These are phyloP conservation scores for Platichthys stellatus DNA, from an alignment of 2,113 vertebrate species.

Conservation along the genomic window DNA sequence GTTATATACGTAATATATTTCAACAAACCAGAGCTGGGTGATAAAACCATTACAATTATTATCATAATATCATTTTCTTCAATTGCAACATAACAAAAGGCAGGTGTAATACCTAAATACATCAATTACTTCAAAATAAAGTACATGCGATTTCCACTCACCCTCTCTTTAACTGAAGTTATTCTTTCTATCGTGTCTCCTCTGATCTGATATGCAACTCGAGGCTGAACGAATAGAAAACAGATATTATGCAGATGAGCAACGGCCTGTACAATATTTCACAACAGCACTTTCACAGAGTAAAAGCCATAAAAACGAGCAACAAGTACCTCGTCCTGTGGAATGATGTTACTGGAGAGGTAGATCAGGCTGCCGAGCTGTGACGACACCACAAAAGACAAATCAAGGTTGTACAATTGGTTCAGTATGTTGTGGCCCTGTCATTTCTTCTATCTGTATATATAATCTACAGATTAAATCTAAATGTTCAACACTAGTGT, in stretches of 20 bases:
- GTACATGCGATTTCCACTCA: slow-evolving; percentile 25
- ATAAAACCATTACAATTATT: too few species aligned
- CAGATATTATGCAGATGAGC: background rate
- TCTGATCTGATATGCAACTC: slow-evolving; percentile 55
- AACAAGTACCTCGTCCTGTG: slow-evolving; percentile 73
- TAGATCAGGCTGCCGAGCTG: slow-evolving; percentile 92
- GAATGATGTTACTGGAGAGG: slow-evolving; percentile 83
- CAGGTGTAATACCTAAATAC: too few species aligned
- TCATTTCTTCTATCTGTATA: too few species aligned
- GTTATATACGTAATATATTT: too few species aligned
- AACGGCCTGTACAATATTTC: background rate
- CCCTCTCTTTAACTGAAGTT: slow-evolving; percentile 51
- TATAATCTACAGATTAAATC: too few species aligned
- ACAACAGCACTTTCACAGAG: background rate
- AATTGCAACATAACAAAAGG: too few species aligned
- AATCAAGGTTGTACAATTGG: background rate
- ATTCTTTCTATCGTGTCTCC: slow-evolving; percentile 62
- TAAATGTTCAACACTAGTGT: too few species aligned
- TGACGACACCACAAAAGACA: slow-evolving; percentile 48
- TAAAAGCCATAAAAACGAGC: background rate
- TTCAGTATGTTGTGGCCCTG: background rate
- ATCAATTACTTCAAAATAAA: background rate
- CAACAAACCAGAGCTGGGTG: too few species aligned
- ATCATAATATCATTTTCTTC: too few species aligned
- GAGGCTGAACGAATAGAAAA: slow-evolving; percentile 56